Evolutionary conservation across 64 coral and sea anemone species (phyloP), one percentile per base, ranked within the genome.

Genomic region (Stichodactyla mertensii): DNA sequence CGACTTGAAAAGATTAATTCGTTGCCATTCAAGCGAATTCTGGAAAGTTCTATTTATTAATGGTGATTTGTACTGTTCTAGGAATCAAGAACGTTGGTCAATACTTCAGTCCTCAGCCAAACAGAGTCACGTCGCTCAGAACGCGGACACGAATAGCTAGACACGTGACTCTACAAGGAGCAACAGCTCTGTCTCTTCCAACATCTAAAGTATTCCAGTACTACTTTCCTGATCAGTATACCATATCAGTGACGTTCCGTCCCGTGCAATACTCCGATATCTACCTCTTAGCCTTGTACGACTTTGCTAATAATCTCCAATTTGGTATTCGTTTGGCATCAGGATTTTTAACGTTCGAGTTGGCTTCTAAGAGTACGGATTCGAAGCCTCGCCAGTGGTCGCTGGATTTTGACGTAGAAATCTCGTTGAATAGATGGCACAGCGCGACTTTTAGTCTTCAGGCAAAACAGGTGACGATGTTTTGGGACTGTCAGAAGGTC

Each of bases 401-500:
- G 14, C 59, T 88, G 10, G 88, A 84, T 27, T 96, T 96, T 82
- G 59, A 89, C 15, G 94, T 93, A 15, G 60, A 88, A 60, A 80
- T 90, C 53, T 27, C 71, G 9, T 57, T 82, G 1, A 81, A 83
- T 4, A 61, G 64, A 6, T 96, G 94, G 94, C 88, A 93, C 18
- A 89, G 88, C 2, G 69, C 77, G 7, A 79, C 91, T 11, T 80
- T 96, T 27, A 90, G 94, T 56, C 45, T 96, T 23, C 88, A 83
- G 77, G 77, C 86, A 18, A 89, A 80, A 81, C 67, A 90, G 12
- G 60, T 88, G 5, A 96, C 94, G 0, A 67, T 90, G 27, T 93
- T 85, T 22, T 96, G 88, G 94, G 83, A 96, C 84, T 96, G 94
- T 60, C 59, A 90, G 54, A 93, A 88, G 82, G 77, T 87, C 85